phyloP scores from a whole-genome alignment of 2,888 invertebrate species.

The Balanococcus diminutus region DNA sequence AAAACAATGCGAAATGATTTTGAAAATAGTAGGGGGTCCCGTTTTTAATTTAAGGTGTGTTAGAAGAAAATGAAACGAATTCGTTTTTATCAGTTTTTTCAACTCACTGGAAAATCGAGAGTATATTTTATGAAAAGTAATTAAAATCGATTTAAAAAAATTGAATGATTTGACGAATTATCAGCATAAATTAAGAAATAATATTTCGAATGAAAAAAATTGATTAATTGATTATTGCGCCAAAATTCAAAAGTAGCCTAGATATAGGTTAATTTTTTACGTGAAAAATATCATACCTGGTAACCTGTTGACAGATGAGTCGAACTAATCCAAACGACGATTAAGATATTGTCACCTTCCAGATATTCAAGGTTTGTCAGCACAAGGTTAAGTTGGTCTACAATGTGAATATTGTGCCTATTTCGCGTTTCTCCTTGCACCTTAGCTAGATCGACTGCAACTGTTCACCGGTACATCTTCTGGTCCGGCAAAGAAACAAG shows the following conservation, averaged over 20 bases:
- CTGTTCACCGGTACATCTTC: slow-evolving; percentile 38
- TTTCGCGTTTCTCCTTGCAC: slow-evolving; percentile 40
- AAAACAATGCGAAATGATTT: not conserved
- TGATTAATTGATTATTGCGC: not conserved
- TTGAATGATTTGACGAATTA: not conserved
- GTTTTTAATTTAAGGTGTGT: not conserved
- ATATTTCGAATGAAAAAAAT: not conserved
- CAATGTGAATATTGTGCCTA: slow-evolving; percentile 9
- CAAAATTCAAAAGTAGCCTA: not conserved
- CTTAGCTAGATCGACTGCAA: slow-evolving; percentile 38
- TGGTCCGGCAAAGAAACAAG: slow-evolving; percentile 25
- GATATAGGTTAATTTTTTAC: slow-evolving; percentile 2
- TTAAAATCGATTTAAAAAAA: not conserved
- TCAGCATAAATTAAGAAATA: not conserved
- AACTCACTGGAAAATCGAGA: not conserved
- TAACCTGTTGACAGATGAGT: slow-evolving; percentile 27
- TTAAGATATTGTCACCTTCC: slow-evolving; percentile 32
- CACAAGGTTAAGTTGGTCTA: slow-evolving; percentile 41
- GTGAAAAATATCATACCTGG: not conserved
- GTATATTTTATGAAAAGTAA: not conserved
- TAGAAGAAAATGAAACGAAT: not conserved
- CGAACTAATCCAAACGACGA: slow-evolving; percentile 30
- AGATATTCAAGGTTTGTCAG: slow-evolving; percentile 44
- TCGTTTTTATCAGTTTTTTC: not conserved
- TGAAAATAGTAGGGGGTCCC: not conserved